Conservation (phyloP, 2,888 invertebrate genomes). For the Stenichneumon culpator region DNA sequence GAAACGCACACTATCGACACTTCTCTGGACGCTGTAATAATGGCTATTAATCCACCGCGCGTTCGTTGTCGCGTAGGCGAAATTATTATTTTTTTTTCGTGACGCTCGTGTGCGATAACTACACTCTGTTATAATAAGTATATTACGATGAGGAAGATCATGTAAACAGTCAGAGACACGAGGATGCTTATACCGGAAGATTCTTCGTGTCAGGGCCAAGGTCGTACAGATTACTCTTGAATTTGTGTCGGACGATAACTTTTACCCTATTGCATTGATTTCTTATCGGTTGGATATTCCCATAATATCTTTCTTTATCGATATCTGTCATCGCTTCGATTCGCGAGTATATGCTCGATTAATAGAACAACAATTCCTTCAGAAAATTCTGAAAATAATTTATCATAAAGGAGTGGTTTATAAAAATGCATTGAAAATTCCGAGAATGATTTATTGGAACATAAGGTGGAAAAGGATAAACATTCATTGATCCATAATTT, state of each 20-base stretch:
- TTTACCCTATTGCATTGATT: constrained; percentile 49
- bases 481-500: too few species aligned
- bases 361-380: background rate
- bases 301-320: constrained; percentile 1
- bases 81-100: constrained; percentile 40
- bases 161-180: background rate
- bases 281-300: constrained; percentile 34
- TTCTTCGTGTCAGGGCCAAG: constrained; percentile 50
- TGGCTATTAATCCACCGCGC: constrained; percentile 50
- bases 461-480: too few species aligned
- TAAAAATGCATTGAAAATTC: too few species aligned
- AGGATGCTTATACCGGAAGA: constrained; percentile 22
- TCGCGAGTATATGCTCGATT: background rate
- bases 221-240: constrained; percentile 13
- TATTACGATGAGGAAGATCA: constrained; percentile 27
- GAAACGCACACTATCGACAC: constrained; percentile 35
- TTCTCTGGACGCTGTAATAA: constrained; percentile 42
- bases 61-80: constrained; percentile 35
- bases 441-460: too few species aligned
- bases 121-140: constrained; percentile 9
- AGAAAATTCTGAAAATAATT: too few species aligned
- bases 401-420: too few species aligned
- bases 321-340: background rate
- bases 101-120: constrained; percentile 13
- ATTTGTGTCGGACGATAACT: constrained; percentile 50